Evolutionary conservation across 2,797 vertebrate species (phyloP).

Genomic region (Aplochiton taeniatus): DNA sequence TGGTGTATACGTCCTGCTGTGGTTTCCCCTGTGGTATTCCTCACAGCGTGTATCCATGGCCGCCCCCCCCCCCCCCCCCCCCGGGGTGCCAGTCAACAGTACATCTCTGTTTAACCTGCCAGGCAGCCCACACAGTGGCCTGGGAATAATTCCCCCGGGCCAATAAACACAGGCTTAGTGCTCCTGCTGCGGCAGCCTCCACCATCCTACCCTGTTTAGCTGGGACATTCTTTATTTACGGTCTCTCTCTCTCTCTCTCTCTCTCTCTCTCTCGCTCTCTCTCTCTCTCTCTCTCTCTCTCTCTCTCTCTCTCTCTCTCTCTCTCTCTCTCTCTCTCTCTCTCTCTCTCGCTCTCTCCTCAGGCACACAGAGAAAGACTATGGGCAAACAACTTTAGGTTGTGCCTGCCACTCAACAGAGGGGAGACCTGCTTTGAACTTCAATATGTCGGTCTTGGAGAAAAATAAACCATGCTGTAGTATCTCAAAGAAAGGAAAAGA

Average conservation of each 20-base stretch:
- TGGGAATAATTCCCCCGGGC: slow-evolving; percentile 53
- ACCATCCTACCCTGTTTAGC: too few relatives aligned
- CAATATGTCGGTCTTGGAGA: too few relatives aligned
- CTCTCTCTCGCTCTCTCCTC: neutral
- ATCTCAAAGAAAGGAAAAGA: too few relatives aligned
- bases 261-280: neutral
- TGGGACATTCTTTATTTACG: neutral
- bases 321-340: neutral
- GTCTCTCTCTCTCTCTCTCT: neutral
- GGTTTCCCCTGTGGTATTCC: too few relatives aligned
- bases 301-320: neutral
- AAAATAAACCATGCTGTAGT: too few relatives aligned
- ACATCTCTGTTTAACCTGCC: slow-evolving; percentile 32
- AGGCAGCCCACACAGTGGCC: slow-evolving; percentile 23
- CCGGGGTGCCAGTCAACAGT: slow-evolving; percentile 14
- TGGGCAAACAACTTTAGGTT: slow-evolving; percentile 43
- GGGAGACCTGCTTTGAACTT: slow-evolving; percentile 31
- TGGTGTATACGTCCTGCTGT: neutral
- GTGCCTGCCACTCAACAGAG: slow-evolving; percentile 34
- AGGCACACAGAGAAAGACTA: slow-evolving; percentile 31
- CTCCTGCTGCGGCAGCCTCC: neutral
- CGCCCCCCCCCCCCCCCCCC: slow-evolving; percentile 2
- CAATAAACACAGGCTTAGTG: slow-evolving; percentile 28
- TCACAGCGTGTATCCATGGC: neutral
- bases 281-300: too few relatives aligned